Evolutionary conservation across 2,113 vertebrate genomes (phyloP), one percentile per base, ranked within the genome.

Genomic region (Semnornis frantzii): DNA sequence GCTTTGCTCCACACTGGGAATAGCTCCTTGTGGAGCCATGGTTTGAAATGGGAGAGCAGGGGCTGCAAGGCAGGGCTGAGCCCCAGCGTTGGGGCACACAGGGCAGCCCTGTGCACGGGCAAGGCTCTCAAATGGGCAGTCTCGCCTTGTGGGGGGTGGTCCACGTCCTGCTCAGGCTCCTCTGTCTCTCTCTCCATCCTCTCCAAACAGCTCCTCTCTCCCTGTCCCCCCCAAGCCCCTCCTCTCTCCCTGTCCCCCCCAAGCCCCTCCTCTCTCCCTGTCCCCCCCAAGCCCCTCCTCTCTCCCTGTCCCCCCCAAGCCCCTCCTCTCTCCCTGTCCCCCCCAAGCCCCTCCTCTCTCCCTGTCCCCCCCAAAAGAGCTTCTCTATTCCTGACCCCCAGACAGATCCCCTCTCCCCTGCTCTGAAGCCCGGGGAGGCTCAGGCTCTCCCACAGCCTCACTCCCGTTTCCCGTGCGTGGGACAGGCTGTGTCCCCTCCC

Each of bases 111-210:
- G 2, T 18, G 10, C 15, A 6, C 0, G 4, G 59, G 15, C 55
- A 27, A 4, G 28, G 68, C 28, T 37, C 44, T 52, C 68, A 5
- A 7, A 28, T 0, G 3, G 24, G 21, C 25, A 30, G 8, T 8
- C 39, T 31, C 3, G 0, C 54, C 75, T 9, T 23, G 1, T 1
- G 16, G 16, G 10, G 0, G 0, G 12, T 33, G 8, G 4, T 5
- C 33, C 14, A 3, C 50, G 23, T 37, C 24, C 48, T 63, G 52
- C 39, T 44, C 39, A 15, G 55, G 39, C 30, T 63, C 33, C 64
- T 19, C 57, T 8, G 0, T 31, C 18, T 8, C 15, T 12, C 23
- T 24, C 18, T 37, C 66, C 31, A 5, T 46, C 2, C 66, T 30
- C 15, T 19, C 13, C 42, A 8, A 68, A 71, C 10, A 4, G 44